Conservation (phyloP, 2,888 invertebrate genomes). For the Euphydryas editha region DNA sequence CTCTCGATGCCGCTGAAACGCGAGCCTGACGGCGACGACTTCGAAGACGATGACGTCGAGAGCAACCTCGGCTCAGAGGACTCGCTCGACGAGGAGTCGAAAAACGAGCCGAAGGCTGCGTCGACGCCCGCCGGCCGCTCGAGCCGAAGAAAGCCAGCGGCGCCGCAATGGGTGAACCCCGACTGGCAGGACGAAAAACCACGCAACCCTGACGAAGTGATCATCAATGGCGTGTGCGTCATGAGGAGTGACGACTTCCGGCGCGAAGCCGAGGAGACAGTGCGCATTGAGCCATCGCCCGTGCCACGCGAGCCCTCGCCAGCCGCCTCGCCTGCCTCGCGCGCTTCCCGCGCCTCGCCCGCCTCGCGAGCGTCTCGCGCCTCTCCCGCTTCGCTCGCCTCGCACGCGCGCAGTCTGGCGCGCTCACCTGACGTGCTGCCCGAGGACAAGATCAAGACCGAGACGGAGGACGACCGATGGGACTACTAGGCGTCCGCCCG, state of each 20-base stretch:
- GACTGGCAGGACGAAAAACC: slow-evolving; percentile 91
- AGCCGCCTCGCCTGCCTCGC: slow-evolving; percentile 45
- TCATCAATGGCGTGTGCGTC: slow-evolving; percentile 97
- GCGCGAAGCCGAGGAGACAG: slow-evolving; percentile 86
- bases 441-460: slow-evolving; percentile 83
- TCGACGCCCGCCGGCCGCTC: slow-evolving; percentile 75
- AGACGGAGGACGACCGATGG: slow-evolving; percentile 86
- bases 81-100: slow-evolving; percentile 84
- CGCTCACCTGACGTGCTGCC: slow-evolving; percentile 63
- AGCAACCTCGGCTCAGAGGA: slow-evolving; percentile 89
- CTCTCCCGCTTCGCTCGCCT: slow-evolving; percentile 53
- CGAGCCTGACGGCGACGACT: slow-evolving; percentile 90
- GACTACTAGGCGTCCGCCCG: slow-evolving; percentile 80
- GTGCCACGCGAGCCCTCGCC: slow-evolving; percentile 81
- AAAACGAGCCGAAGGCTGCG: slow-evolving; percentile 82
- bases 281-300: slow-evolving; percentile 90
- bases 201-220: slow-evolving; percentile 88
- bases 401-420: too few relatives aligned
- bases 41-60: slow-evolving; percentile 91
- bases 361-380: slow-evolving; percentile 51
- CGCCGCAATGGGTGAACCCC: slow-evolving; percentile 99
- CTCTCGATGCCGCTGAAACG: slow-evolving; percentile 93
- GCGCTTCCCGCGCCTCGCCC: slow-evolving; percentile 54
- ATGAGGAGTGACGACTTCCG: slow-evolving; percentile 92
- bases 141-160: slow-evolving; percentile 95